These are phyloP conservation scores for Apodemus sylvaticus DNA, from an alignment of 2,113 vertebrate genomes.

Conservation along the genomic window DNA sequence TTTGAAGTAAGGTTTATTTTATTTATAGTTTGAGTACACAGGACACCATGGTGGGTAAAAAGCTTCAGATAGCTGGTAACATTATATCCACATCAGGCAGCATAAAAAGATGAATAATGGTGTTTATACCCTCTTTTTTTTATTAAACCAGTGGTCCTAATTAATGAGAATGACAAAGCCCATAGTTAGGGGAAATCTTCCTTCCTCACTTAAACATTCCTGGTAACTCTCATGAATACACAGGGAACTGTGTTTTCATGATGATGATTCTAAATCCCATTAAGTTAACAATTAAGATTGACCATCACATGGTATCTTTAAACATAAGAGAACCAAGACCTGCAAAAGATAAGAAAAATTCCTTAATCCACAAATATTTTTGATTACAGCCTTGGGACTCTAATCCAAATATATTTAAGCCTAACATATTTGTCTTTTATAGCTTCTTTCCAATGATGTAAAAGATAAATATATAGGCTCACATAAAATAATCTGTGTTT, in stretches of 20 bases:
- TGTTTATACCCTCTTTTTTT: no score
- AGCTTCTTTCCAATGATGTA: background rate
- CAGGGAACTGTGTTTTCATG: background rate
- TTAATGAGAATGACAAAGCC: no score
- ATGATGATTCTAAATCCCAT: background rate
- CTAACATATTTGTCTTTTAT: background rate
- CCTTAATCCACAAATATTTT: background rate
- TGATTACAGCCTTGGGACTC: background rate
- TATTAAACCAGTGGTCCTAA: background rate
- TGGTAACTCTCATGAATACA: background rate
- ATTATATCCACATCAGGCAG: background rate
- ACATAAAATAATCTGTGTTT: background rate
- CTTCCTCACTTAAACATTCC: background rate
- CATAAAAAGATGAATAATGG: background rate
- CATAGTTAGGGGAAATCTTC: no score
- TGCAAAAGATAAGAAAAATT: background rate
- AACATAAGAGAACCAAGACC: background rate
- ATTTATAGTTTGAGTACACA: no score
- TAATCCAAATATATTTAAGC: background rate
- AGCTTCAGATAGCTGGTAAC: no score
- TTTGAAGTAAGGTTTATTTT: no score
- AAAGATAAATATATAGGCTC: background rate
- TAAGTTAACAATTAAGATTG: background rate
- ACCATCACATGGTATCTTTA: background rate
- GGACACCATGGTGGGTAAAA: no score